Evolutionary conservation across 2,888 invertebrate species (phyloP).

Genomic region (Drosophila nigritarsus): DNA sequence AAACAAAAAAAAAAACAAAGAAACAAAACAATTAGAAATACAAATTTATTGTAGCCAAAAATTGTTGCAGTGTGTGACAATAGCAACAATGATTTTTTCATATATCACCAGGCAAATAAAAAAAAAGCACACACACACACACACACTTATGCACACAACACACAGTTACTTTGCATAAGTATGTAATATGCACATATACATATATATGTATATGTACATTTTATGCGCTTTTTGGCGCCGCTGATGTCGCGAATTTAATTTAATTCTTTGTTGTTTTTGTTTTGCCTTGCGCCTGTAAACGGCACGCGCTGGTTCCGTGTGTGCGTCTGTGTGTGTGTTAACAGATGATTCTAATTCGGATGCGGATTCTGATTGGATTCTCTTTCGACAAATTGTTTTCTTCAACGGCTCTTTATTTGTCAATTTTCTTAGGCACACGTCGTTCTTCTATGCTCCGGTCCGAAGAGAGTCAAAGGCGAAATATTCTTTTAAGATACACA

Average conservation of each 20-base stretch:
- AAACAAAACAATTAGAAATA: constrained; percentile 16
- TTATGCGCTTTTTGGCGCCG: constrained; percentile 53
- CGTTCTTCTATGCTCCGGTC: constrained; percentile 19
- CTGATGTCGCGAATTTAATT: constrained; percentile 58
- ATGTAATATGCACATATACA: constrained; percentile 17
- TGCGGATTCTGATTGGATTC: constrained; percentile 24
- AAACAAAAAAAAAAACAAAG: constrained; percentile 19
- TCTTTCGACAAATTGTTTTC: constrained; percentile 29
- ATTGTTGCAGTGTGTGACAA: constrained; percentile 12
- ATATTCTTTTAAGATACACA: constrained; percentile 26
- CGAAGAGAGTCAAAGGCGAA: constrained; percentile 43
- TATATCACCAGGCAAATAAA: constrained; percentile 15
- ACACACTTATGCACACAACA: constrained; percentile 7
- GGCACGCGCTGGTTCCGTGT: constrained; percentile 41
- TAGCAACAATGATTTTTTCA: constrained; percentile 22
- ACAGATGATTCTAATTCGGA: constrained; percentile 44
- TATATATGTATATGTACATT: constrained; percentile 41
- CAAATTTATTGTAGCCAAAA: constrained; percentile 21
- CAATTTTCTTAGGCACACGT: constrained; percentile 37
- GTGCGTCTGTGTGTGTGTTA: constrained; percentile 23
- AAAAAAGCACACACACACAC: constrained; percentile 15
- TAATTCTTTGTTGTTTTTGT: constrained; percentile 36
- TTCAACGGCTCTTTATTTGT: constrained; percentile 3
- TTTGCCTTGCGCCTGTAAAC: constrained; percentile 32
- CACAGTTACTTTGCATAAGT: constrained; percentile 15